phyloP scores from a whole-genome alignment of 2,888 invertebrate species.

The Rutpela maculata region DNA sequence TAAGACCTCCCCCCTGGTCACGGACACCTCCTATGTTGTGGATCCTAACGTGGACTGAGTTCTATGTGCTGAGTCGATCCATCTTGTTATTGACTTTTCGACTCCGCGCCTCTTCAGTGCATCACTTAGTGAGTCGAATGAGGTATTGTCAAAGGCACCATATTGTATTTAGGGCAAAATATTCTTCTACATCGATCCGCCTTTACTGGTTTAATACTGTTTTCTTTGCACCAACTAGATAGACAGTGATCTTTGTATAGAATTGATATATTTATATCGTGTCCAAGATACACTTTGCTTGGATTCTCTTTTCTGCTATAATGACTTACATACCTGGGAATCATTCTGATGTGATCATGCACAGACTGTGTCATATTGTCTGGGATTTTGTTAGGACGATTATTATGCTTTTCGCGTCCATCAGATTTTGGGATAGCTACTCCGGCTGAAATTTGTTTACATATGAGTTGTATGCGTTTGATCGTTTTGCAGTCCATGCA shows the following conservation, averaged over 20 bases:
- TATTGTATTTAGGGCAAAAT: slow-evolving; percentile 54
- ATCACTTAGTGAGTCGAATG: no score
- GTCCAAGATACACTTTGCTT: slow-evolving; percentile 47
- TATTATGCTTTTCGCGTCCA: not conserved
- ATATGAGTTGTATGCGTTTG: not conserved
- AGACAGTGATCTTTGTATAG: slow-evolving; percentile 52
- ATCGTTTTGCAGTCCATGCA: slow-evolving; percentile 41
- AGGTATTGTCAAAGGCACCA: no score
- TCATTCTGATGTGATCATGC: not conserved
- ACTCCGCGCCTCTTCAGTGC: no score
- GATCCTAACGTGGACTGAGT: no score
- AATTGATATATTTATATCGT: slow-evolving; percentile 48
- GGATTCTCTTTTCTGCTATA: slow-evolving; percentile 50
- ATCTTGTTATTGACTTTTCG: no score
- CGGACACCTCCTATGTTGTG: no score
- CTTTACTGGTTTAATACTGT: slow-evolving; percentile 43
- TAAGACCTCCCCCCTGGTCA: no score
- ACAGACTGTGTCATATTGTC: not conserved
- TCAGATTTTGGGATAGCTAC: not conserved
- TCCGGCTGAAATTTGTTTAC: not conserved
- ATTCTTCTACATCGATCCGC: slow-evolving; percentile 47
- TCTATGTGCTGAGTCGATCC: no score
- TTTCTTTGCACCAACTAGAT: slow-evolving; percentile 48
- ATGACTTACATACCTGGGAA: slow-evolving; percentile 36
- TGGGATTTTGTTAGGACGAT: not conserved